phyloP scores from a whole-genome alignment of 2,113 vertebrate genomes.

The Indri indri region DNA sequence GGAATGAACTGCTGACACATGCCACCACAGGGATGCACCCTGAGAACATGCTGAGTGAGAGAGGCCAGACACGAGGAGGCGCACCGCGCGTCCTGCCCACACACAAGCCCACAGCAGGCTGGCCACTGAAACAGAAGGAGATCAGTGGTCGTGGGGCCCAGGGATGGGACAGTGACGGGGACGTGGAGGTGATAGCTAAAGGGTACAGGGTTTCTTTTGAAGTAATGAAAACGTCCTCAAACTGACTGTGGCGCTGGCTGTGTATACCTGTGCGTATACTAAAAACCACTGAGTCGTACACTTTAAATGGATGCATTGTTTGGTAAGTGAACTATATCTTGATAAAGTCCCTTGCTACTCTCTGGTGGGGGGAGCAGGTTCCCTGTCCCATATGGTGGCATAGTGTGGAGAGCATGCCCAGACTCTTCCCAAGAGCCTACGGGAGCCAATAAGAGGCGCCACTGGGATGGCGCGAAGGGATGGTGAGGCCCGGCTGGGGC shows the following conservation, averaged over 20 bases:
- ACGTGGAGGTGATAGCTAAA: not conserved
- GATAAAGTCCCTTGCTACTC: not conserved
- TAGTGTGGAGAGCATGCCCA: not conserved
- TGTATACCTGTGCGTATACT: not conserved
- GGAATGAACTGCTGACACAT: not conserved
- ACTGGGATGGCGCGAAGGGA: not conserved
- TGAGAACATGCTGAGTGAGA: not conserved
- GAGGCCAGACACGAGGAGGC: not conserved
- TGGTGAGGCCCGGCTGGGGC: not conserved
- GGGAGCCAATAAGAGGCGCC: not conserved
- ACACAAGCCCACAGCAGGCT: fast-evolving
- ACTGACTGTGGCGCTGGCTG: not conserved
- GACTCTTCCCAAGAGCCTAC: not conserved
- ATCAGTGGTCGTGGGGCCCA: not conserved
- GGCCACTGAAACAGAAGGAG: not conserved
- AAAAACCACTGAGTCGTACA: not conserved
- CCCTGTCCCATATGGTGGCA: not conserved
- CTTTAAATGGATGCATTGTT: not conserved
- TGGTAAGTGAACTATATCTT: not conserved
- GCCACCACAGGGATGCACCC: not conserved
- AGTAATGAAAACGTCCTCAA: not conserved
- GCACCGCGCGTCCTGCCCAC: not conserved
- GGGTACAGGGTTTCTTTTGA: not conserved
- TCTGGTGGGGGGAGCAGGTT: not conserved
- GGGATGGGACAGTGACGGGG: not conserved